Percentiles rank a stretch among this genome's conserved stretches.
Evolutionary conservation across 2,113 vertebrate species (phyloP).

Genomic region (Brachypteracias leptosomus): DNA sequence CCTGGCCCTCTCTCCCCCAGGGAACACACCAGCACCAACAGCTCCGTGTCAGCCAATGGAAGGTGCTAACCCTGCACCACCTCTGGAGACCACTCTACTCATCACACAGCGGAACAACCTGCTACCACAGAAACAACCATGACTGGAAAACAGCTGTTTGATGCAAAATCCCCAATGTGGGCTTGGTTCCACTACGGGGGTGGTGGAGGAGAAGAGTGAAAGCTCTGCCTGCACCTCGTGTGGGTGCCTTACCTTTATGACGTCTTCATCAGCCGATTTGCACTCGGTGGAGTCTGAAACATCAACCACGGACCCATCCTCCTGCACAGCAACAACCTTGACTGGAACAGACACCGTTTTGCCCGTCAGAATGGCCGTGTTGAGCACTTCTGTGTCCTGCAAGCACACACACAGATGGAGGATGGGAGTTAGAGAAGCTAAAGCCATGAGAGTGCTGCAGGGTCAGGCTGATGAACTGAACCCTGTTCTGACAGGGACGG

Average conservation of each 20-base stretch:
- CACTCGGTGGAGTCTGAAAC: conserved; percentile 71
- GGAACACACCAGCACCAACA: not conserved
- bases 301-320: conserved; percentile 73
- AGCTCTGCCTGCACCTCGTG: fast-evolving
- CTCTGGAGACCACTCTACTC: not conserved
- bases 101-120: fast-evolving
- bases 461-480: not conserved
- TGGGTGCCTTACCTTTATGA: conserved; percentile 70
- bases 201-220: too few relatives aligned
- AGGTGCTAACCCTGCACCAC: fast-evolving
- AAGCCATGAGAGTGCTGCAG: fast-evolving
- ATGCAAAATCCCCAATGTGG: not conserved
- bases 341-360: conserved; percentile 69
- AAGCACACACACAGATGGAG: not conserved
- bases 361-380: conserved; percentile 78
- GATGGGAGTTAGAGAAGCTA: fast-evolving
- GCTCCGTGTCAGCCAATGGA: fast-evolving
- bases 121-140: not conserved
- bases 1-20: not conserved
- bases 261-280: conserved; percentile 74
- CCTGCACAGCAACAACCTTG: conserved; percentile 73
- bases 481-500: fast-evolving
- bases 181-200: fast-evolving
- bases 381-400: conserved; percentile 77
- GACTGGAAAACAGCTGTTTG: not conserved